Evolutionary conservation across 1,140 invertebrate species (phyloP).

Genomic region (Drosophila lowei): DNA sequence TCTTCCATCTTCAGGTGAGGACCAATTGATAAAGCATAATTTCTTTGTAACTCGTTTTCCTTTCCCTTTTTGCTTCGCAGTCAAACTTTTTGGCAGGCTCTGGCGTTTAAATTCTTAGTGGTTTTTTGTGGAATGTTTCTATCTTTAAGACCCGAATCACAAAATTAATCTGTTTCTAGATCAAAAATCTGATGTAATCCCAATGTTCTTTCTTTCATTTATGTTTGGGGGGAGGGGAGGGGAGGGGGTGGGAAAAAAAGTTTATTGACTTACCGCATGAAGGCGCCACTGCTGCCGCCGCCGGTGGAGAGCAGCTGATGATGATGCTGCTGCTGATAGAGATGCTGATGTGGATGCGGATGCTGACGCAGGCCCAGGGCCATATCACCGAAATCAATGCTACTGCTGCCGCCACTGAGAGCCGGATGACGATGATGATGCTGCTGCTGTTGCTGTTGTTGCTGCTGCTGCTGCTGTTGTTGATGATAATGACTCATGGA

Average conservation of each 20-base stretch:
- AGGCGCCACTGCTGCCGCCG: slow-evolving; percentile 37
- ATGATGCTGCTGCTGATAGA: slow-evolving; percentile 65
- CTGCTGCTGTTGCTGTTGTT: slow-evolving; percentile 38
- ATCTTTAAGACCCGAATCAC: no score
- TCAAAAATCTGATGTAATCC: slow-evolving; percentile 14
- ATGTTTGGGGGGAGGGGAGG: no score
- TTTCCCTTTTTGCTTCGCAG: no score
- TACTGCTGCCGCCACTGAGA: slow-evolving; percentile 62
- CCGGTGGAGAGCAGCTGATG: slow-evolving; percentile 57
- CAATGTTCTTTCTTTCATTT: no score
- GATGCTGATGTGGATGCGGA: slow-evolving; percentile 67
- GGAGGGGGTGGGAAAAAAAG: neutral
- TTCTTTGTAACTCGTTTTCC: no score
- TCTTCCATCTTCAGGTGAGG: no score
- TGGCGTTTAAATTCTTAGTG: no score
- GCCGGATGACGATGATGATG: slow-evolving; percentile 62
- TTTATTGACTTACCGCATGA: slow-evolving; percentile 79
- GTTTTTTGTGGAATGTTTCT: no score
- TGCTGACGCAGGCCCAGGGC: slow-evolving; percentile 74
- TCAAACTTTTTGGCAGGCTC: no score
- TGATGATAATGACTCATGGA: slow-evolving; percentile 48
- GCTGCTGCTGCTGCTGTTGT: slow-evolving; percentile 35
- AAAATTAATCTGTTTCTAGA: no score
- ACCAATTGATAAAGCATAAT: no score
- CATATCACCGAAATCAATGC: slow-evolving; percentile 82